Conservation (phyloP, 2,113 vertebrate genomes). For the Alethe castanea region DNA sequence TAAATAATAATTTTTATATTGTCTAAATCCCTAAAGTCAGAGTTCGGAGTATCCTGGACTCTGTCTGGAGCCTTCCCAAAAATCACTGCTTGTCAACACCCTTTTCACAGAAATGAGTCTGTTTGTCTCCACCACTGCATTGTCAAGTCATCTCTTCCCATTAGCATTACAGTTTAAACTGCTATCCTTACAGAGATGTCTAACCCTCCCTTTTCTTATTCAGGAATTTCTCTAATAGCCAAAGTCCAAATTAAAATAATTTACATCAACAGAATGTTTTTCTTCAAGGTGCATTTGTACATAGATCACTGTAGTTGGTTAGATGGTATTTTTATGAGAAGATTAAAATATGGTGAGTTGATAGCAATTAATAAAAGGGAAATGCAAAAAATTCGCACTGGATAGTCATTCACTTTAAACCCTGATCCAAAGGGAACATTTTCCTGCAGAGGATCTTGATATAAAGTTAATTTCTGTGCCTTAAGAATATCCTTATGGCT, state of each 20-base stretch:
- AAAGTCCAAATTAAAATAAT: background rate
- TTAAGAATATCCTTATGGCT: background rate
- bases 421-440: background rate
- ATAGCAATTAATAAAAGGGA: background rate
- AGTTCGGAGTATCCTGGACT: background rate
- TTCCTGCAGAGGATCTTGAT: background rate
- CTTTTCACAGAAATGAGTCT: constrained; percentile 29
- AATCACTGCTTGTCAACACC: constrained; percentile 55
- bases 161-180: background rate
- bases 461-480: background rate
- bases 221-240: background rate
- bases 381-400: background rate
- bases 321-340: background rate
- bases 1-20: constrained; percentile 62
- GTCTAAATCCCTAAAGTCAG: constrained; percentile 55
- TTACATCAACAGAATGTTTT: background rate
- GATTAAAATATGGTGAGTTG: background rate
- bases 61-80: constrained; percentile 54
- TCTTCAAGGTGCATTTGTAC: background rate
- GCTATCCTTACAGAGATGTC: background rate
- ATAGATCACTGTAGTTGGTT: background rate
- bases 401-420: background rate
- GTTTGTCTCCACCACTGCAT: background rate
- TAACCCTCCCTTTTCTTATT: background rate
- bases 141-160: constrained; percentile 4